Conservation (phyloP, 2,113 vertebrate species). For the Takifugu bimaculatus region DNA sequence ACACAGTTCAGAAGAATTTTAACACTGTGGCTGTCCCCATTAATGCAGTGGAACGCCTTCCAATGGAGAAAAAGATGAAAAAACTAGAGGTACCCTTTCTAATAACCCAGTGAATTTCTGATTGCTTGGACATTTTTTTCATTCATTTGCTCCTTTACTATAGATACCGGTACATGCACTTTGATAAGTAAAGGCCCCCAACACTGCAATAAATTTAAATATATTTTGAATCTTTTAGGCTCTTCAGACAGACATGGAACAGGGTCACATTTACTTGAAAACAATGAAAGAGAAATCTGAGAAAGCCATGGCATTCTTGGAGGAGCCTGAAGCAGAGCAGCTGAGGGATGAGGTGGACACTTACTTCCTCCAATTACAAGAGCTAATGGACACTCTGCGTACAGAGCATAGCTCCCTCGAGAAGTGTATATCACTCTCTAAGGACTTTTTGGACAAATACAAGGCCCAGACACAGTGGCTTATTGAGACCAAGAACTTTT, state of each 20-base stretch:
- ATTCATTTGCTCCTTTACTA: background rate
- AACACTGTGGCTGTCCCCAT: conserved; percentile 76
- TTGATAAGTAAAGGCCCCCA: background rate
- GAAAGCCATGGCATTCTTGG: conserved; percentile 78
- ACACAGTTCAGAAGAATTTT: conserved; percentile 80
- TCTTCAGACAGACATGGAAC: conserved; percentile 84
- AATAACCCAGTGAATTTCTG: background rate
- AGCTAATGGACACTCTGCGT: conserved; percentile 78
- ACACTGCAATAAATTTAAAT: background rate
- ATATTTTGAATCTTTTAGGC: conserved; percentile 46
- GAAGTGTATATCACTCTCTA: conserved; percentile 85
- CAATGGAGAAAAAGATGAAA: conserved; percentile 89
- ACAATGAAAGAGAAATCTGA: conserved; percentile 86
- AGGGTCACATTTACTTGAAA: conserved; percentile 87
- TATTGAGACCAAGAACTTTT: conserved; percentile 77
- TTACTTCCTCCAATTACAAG: conserved; percentile 77
- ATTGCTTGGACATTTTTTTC: background rate
- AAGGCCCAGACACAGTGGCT: conserved; percentile 86
- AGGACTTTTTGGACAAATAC: conserved; percentile 92
- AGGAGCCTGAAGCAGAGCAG: conserved; percentile 75
- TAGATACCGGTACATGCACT: background rate
- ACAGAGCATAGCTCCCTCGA: conserved; percentile 82
- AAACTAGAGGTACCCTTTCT: conserved; percentile 82
- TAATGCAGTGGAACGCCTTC: conserved; percentile 77
- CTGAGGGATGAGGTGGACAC: conserved; percentile 79